Percentiles rank a stretch among this genome's conserved stretches.
Conservation (phyloP, 2,797 vertebrate species). For the Myoxocephalus aenaeus region DNA sequence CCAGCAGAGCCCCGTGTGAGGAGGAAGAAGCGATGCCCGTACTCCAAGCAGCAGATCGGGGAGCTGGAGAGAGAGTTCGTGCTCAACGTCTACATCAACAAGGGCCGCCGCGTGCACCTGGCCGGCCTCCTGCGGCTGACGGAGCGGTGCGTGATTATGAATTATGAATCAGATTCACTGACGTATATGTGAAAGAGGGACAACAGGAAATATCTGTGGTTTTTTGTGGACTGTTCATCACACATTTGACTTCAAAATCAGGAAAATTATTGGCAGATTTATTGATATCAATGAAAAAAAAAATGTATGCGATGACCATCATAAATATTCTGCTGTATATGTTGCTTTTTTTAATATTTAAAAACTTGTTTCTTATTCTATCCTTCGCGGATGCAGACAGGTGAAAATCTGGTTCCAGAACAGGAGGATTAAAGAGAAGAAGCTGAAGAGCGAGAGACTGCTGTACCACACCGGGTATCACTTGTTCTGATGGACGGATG, state of each 20-base stretch:
- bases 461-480: constrained; percentile 77
- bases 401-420: constrained; percentile 99
- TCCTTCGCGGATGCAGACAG: constrained; percentile 81
- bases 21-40: constrained; percentile 95
- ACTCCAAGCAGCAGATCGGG: constrained; percentile 95
- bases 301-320: background rate
- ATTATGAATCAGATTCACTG: too few species aligned
- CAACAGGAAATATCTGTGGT: background rate
- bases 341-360: background rate
- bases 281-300: too few species aligned
- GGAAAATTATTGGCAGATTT: background rate
- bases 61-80: constrained; percentile 98
- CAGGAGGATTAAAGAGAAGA: constrained; percentile 97
- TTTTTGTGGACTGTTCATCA: background rate
- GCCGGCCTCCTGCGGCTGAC: constrained; percentile 94
- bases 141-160: constrained; percentile 78
- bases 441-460: constrained; percentile 89
- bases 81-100: constrained; percentile 96
- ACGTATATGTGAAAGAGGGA: too few species aligned
- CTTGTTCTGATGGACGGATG: constrained; percentile 66
- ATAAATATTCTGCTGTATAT: background rate
- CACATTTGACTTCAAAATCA: background rate
- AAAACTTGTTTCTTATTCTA: background rate
- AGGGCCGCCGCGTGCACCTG: constrained; percentile 95
- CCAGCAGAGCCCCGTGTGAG: constrained; percentile 7